Evolutionary conservation across 2,888 invertebrate species (phyloP).

Genomic region (Lepidochitona cinerea): DNA sequence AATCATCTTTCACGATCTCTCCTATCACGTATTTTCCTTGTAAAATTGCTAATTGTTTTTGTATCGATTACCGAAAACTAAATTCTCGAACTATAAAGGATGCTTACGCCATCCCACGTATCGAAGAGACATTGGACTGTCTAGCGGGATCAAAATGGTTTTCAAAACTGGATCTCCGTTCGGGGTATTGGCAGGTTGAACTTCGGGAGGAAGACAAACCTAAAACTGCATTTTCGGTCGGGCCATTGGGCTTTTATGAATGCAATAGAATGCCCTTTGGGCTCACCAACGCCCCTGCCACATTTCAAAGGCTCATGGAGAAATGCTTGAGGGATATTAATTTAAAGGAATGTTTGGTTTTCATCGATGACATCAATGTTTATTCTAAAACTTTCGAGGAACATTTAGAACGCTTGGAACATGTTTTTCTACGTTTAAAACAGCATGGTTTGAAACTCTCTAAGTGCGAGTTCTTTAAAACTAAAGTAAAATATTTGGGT

Average conservation of each 20-base stretch:
- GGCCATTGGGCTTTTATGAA: constrained; percentile 27
- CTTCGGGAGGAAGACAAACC: constrained; percentile 21
- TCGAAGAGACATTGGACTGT: constrained; percentile 22
- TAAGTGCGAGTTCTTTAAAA: neutral
- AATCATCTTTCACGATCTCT: too few species aligned
- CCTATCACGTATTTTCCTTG: too few species aligned
- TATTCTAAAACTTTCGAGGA: constrained; percentile 9
- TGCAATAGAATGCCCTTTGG: constrained; percentile 12
- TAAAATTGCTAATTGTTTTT: too few species aligned
- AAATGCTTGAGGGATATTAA: constrained; percentile 8
- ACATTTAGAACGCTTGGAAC: constrained; percentile 1
- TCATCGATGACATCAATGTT: constrained; percentile 4
- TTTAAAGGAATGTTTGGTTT: neutral
- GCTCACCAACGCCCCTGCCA: neutral
- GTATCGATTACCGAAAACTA: neutral
- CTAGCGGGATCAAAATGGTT: constrained; percentile 19
- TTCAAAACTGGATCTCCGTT: constrained; percentile 15
- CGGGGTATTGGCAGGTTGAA: constrained; percentile 25
- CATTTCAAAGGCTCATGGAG: neutral
- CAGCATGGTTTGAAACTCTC: neutral
- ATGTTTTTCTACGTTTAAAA: neutral
- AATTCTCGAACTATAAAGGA: neutral
- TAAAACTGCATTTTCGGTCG: constrained; percentile 29
- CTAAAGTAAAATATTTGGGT: neutral
- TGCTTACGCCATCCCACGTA: neutral